Evolutionary conservation across 1,140 invertebrate genomes (phyloP), one percentile per base, ranked within the genome.

Genomic region (Oncopodura yosiiana): DNA sequence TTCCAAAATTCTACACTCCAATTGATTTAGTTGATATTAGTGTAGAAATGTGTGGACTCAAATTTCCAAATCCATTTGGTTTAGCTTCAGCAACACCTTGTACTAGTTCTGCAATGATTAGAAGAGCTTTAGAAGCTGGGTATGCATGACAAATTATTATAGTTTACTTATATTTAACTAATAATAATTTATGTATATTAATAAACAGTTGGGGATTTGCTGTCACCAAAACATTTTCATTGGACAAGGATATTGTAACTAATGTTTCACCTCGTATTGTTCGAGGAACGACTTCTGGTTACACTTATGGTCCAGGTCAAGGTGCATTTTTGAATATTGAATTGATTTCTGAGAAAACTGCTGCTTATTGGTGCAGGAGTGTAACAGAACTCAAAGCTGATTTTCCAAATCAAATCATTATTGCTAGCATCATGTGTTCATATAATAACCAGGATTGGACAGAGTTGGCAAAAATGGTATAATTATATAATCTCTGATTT

Each of bases 261-360:
- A 99, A 98, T 71, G 89, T 98, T 0, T 96, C 93, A 2, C 95
- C 95, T 0, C 77, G 95, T 54, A 99, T 99, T 60, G 81, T 98
- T 0, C 77, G 90, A 56, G 94, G 94, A 12, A 85, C 83, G 3
- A 96, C 93, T 0, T 90, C 90, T 3, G 86, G 94, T 16, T 83
- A 94, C 59, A 74, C 81, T 64, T 98, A 81, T 70, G 94, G 94
- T 0, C 95, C 95, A 0, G 88, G 89, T 42, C 94, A 97, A 74
- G 82, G 87, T 3, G 83, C 90, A 4, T 99, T 97, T 71, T 73
- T 99, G 0, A 99, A 99, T 68, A 98, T 99, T 60, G 95, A 99
- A 73, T 73, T 99, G 2, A 96, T 99, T 68, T 97, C 93, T 11
- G 95, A 99, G 73, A 99, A 99, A 72, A 85, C 85, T 9, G 81